Evolutionary conservation across 2,113 vertebrate species (phyloP), one percentile per base, ranked within the genome.

Genomic region (Steatornis caripensis): DNA sequence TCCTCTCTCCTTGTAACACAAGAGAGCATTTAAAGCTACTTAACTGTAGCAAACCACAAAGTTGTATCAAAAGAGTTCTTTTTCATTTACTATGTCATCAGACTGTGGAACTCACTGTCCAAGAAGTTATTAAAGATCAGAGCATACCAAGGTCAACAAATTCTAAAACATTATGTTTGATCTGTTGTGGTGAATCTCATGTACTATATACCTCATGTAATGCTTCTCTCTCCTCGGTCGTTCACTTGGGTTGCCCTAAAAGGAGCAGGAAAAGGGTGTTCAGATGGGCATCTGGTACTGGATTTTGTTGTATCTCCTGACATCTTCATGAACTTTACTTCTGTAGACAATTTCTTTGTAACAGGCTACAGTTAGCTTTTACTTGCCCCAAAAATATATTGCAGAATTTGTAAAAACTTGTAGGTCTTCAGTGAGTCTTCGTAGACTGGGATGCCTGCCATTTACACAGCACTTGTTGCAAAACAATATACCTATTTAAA

Each of bases 191-290:
- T 7, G 58, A 60, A 74, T 12, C 12, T 80, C 14, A 21, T 21
- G 17, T 54, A 37, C 4, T 17, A 15, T 17, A n/a, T 48, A 30
- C 0, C 0, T 3, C 5, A 27, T n/a, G 62, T 8, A 58, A 49
- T 17, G 12, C 12, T 70, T 30, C 9, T n/a, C 6, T 58, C 14
- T 65, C 6, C 22, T 72, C 15, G 48, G 9, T 69, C 45, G 48
- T 57, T 83, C 17, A 68, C 27, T 46, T 41, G 6, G 4, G 2
- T 46, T 84, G 5, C 20, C 62, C 5, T 39, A 39, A 58, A 62
- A 74, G 10, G 20, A 53, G 4, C 6, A 45, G 17, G 11, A 75
- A 70, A 51, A 76, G 15, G 4, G 6, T 39, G 23, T 51, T 75
- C 15, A 60, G 51, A 39, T 62, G 19, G 18, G 1, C 3, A 45